phyloP scores from a whole-genome alignment of 2,797 vertebrate genomes.

The Xerus rutilus region DNA sequence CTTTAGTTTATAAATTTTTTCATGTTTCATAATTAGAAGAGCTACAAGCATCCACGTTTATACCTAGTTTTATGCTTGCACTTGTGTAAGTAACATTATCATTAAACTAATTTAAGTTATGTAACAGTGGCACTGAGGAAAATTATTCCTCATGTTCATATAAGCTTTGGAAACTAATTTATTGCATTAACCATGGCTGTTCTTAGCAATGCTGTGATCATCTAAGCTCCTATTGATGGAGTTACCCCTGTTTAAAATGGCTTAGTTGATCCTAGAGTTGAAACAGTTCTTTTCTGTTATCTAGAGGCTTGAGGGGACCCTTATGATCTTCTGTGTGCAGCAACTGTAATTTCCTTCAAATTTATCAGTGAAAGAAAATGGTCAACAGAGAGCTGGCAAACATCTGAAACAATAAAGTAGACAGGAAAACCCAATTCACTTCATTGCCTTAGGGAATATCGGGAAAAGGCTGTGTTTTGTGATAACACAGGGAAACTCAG shows the following conservation, averaged over 20 bases:
- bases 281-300: constrained; percentile 61
- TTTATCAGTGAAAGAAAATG: constrained; percentile 75
- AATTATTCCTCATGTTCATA: not conserved
- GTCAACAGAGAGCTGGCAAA: constrained; percentile 57
- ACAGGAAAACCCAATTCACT: constrained; percentile 65
- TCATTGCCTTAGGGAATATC: constrained; percentile 33
- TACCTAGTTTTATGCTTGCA: constrained; percentile 52
- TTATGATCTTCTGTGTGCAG: constrained; percentile 45
- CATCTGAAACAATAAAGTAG: constrained; percentile 73
- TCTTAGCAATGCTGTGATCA: not conserved
- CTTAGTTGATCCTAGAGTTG: constrained; percentile 43
- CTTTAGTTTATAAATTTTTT: constrained; percentile 53
- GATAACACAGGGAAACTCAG: constrained; percentile 52
- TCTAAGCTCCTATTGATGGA: not conserved
- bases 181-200: not conserved
- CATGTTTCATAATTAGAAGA: constrained; percentile 60
- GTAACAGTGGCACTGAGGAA: not conserved
- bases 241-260: not conserved
- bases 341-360: constrained; percentile 67
- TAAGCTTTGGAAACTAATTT: not conserved
- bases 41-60: constrained; percentile 46
- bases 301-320: constrained; percentile 24
- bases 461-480: constrained; percentile 60
- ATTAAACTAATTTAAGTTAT: constrained; percentile 50
- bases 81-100: constrained; percentile 40